Percentiles rank a stretch among this genome's conserved stretches.
Conservation (phyloP, 2,113 vertebrate species). For the Phrynosoma platyrhinos region DNA sequence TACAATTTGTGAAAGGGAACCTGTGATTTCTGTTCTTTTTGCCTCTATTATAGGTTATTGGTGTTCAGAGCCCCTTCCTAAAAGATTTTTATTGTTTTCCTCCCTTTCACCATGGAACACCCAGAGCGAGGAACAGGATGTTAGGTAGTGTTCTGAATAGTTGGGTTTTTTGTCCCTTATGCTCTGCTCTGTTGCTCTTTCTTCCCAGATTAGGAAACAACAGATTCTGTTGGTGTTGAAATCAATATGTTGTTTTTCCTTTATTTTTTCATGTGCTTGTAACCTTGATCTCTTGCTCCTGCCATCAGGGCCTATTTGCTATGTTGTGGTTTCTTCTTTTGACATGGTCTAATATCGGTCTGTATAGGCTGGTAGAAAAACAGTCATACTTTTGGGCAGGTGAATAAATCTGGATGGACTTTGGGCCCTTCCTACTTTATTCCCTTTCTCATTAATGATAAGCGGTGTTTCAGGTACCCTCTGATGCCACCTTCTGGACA, state of each 20-base stretch:
- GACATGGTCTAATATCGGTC: not conserved
- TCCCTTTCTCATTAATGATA: not conserved
- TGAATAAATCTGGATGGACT: not conserved
- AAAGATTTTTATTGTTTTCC: too few relatives aligned
- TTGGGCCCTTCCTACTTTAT: not conserved
- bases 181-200: not conserved
- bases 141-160: too few relatives aligned
- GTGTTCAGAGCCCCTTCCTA: too few relatives aligned
- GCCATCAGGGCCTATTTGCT: too few relatives aligned
- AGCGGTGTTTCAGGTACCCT: slow-evolving; percentile 31
- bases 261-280: not conserved
- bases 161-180: not conserved
- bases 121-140: too few relatives aligned
- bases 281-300: not conserved
- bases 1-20: too few relatives aligned
- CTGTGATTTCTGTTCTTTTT: too few relatives aligned
- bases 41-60: too few relatives aligned
- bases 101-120: too few relatives aligned
- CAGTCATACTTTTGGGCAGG: not conserved
- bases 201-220: not conserved
- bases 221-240: too few relatives aligned
- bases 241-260: not conserved
- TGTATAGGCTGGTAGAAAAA: not conserved
- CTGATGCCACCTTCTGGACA: slow-evolving; percentile 70
- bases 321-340: not conserved